Percentiles rank a stretch among this genome's conserved stretches.
Conservation (phyloP, 1,140 invertebrate genomes). For the Parapsyche elsis region DNA sequence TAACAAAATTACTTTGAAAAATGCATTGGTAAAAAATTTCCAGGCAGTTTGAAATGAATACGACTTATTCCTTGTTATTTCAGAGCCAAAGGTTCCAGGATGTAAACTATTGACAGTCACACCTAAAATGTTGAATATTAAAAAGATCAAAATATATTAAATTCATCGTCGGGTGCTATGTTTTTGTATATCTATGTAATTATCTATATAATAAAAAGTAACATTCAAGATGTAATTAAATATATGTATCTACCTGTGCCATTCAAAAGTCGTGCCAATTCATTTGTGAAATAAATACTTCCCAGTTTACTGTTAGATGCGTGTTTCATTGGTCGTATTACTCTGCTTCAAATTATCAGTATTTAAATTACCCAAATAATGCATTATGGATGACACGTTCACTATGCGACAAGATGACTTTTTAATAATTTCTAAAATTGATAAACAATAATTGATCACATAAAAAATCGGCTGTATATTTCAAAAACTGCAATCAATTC, state of each 20-base stretch:
- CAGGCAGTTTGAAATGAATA: not conserved
- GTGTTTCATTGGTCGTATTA: slow-evolving; percentile 21
- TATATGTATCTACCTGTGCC: slow-evolving; percentile 53
- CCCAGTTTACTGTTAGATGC: slow-evolving; percentile 72
- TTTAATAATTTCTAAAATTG: slow-evolving; percentile 61
- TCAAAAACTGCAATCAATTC: not conserved
- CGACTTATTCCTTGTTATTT: slow-evolving; percentile 72
- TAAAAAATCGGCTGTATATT: too few relatives aligned
- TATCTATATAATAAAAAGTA: too few relatives aligned
- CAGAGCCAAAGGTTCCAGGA: slow-evolving; percentile 74
- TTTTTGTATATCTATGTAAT: not conserved
- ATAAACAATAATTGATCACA: too few relatives aligned
- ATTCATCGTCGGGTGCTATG: too few relatives aligned
- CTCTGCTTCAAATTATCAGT: slow-evolving; percentile 66
- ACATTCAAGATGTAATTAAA: not conserved
- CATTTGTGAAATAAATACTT: slow-evolving; percentile 70
- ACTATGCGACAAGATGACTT: slow-evolving; percentile 70
- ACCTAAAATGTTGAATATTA: slow-evolving; percentile 46
- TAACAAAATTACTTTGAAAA: not conserved
- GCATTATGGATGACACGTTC: slow-evolving; percentile 73
- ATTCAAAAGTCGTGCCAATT: slow-evolving; percentile 68
- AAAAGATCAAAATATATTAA: too few relatives aligned
- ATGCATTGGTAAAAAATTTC: not conserved
- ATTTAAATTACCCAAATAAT: slow-evolving; percentile 68
- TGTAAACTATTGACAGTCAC: slow-evolving; percentile 73